These are phyloP conservation scores for Heliconius cydno DNA, from an alignment of 2,888 invertebrate species.

Conservation along the genomic window DNA sequence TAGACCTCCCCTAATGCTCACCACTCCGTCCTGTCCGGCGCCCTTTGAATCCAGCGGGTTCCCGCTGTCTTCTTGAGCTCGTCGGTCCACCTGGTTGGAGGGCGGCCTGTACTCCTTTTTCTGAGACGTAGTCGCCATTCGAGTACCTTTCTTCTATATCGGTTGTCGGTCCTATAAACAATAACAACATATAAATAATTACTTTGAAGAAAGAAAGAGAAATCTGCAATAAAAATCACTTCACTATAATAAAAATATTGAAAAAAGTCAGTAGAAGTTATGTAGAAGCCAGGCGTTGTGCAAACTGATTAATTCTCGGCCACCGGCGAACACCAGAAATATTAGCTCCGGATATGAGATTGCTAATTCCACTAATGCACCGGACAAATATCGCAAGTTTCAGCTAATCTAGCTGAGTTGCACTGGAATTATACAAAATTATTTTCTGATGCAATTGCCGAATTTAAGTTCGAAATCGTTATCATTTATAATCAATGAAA, in stretches of 20 bases:
- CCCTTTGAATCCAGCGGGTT: too few species aligned
- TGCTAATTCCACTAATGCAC: slow-evolving; percentile 82
- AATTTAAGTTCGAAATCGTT: slow-evolving; percentile 11
- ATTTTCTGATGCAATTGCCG: slow-evolving; percentile 47
- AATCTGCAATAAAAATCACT: not conserved
- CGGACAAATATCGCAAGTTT: slow-evolving; percentile 75
- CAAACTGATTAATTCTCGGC: slow-evolving; percentile 78
- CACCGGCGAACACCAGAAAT: slow-evolving; percentile 74
- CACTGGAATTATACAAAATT: slow-evolving; percentile 57
- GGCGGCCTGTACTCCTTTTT: too few species aligned
- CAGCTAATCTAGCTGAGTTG: slow-evolving; percentile 60
- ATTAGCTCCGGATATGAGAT: slow-evolving; percentile 79
- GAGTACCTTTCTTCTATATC: too few species aligned
- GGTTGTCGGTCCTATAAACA: too few species aligned
- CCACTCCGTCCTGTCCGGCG: too few species aligned
- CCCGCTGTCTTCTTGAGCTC: too few species aligned
- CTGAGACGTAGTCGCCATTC: too few species aligned
- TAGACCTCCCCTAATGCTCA: too few species aligned
- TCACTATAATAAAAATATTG: not conserved
- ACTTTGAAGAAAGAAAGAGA: not conserved
- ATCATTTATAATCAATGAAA: not conserved
- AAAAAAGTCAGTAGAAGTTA: slow-evolving; percentile 48
- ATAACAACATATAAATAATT: too few species aligned
- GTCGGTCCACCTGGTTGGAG: too few species aligned
- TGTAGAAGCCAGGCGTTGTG: slow-evolving; percentile 50